A percentile compares a stretch with the other conserved stretches of the same genome.
Conservation (phyloP, 2,113 vertebrate species). For the Podarcis cretensis region DNA sequence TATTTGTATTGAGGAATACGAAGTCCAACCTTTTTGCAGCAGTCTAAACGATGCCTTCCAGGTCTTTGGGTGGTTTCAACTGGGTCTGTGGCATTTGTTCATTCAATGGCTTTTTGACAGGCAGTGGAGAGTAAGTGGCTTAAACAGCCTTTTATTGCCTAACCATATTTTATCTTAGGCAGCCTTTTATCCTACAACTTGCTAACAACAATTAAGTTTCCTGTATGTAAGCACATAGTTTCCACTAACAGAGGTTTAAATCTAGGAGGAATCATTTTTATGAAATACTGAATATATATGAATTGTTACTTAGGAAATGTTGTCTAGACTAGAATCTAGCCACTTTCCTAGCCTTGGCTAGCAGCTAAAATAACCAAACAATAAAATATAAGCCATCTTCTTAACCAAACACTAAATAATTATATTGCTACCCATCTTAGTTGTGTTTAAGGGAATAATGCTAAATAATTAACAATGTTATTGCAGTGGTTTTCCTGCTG, state of each 20-base stretch:
- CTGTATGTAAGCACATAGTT: background rate
- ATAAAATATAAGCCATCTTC: background rate
- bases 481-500: slow-evolving; percentile 15
- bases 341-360: background rate
- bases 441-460: slow-evolving; percentile 18
- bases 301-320: background rate
- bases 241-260: background rate
- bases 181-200: background rate
- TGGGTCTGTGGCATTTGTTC: background rate
- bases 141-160: background rate
- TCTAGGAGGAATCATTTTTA: background rate
- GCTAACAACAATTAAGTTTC: background rate
- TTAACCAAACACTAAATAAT: slow-evolving; percentile 8
- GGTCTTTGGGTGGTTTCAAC: background rate
- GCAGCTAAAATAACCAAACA: background rate
- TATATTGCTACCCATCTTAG: background rate
- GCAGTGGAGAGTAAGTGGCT: background rate
- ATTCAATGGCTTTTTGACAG: background rate
- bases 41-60: background rate
- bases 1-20: background rate
- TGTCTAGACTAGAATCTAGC: background rate
- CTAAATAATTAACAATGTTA: slow-evolving; percentile 9
- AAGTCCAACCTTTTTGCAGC: background rate
- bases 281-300: background rate
- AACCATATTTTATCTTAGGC: background rate